These are phyloP conservation scores for Cynaeus angustus DNA, from an alignment of 2,888 invertebrate genomes.

Conservation along the genomic window DNA sequence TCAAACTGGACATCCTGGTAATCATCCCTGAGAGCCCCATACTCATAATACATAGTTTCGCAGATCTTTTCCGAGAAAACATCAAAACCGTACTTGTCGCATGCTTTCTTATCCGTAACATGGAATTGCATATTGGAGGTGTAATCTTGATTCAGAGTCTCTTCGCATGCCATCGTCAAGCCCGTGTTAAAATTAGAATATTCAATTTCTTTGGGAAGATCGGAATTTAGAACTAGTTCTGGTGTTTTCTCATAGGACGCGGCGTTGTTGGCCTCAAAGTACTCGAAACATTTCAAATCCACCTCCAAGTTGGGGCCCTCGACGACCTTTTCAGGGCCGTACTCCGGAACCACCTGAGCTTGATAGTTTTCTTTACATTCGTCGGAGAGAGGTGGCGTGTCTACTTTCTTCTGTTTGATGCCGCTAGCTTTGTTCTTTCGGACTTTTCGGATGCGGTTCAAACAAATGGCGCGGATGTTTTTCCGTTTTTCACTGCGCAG, in stretches of 20 bases:
- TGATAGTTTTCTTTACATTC: constrained; percentile 68
- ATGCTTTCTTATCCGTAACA: constrained; percentile 62
- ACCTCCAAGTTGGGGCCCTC: constrained; percentile 34
- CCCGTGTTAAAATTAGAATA: constrained; percentile 66
- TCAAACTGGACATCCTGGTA: constrained; percentile 69
- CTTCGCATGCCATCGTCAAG: constrained; percentile 61
- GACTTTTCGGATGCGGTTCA: constrained; percentile 61
- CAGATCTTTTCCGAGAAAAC: constrained; percentile 67
- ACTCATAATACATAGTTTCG: constrained; percentile 70
- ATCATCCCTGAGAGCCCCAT: constrained; percentile 66
- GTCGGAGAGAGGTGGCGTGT: constrained; percentile 54
- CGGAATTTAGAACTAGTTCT: constrained; percentile 53
- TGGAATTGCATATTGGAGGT: constrained; percentile 64
- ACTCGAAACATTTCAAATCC: constrained; percentile 58
- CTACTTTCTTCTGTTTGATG: constrained; percentile 52
- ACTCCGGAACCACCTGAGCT: constrained; percentile 68
- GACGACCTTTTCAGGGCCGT: constrained; percentile 55
- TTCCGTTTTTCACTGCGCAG: constrained; percentile 80
- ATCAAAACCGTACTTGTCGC: constrained; percentile 62
- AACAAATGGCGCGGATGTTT: constrained; percentile 70
- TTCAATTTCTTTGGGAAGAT: constrained; percentile 66
- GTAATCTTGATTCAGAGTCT: constrained; percentile 58
- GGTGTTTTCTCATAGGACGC: constrained; percentile 59
- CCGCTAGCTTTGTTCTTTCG: constrained; percentile 55
- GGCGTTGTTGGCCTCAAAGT: constrained; percentile 56